A percentile compares a stretch with the other conserved stretches of the same genome.
Evolutionary conservation across 1,140 invertebrate species (phyloP).

Genomic region (Polypedilum pembai): DNA sequence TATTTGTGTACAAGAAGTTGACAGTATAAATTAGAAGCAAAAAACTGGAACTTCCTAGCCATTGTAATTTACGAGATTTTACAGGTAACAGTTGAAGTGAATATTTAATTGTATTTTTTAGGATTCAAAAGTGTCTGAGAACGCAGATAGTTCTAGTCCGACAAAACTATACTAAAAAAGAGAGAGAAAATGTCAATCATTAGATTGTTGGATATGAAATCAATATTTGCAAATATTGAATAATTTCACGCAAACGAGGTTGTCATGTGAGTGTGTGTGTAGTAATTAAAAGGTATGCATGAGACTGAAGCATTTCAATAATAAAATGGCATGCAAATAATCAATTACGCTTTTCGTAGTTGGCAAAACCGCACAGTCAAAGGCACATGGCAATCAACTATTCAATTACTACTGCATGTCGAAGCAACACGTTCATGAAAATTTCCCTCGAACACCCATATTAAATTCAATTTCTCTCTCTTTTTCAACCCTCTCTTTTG

Average conservation of each 20-base stretch:
- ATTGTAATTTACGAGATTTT: too few relatives aligned
- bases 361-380: neutral
- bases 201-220: too few relatives aligned
- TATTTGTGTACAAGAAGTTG: too few relatives aligned
- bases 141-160: too few relatives aligned
- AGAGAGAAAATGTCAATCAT: too few relatives aligned
- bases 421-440: constrained; percentile 16
- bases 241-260: neutral
- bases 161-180: too few relatives aligned
- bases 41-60: too few relatives aligned
- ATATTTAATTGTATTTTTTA: too few relatives aligned
- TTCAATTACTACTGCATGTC: constrained; percentile 9
- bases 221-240: too few relatives aligned
- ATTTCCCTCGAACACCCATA: neutral
- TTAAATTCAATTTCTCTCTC: constrained; percentile 4
- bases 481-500: constrained; percentile 6
- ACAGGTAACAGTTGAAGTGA: too few relatives aligned
- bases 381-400: constrained; percentile 16
- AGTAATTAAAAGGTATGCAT: constrained; percentile 1
- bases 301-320: neutral
- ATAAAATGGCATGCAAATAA: constrained; percentile 22
- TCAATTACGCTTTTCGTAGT: constrained; percentile 22
- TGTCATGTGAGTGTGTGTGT: neutral
- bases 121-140: too few relatives aligned
- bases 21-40: too few relatives aligned